Percentiles rank a stretch among this genome's conserved stretches.
These are phyloP conservation scores for Halotydeus destructor DNA, from an alignment of 1,140 invertebrate species.

Conservation along the genomic window DNA sequence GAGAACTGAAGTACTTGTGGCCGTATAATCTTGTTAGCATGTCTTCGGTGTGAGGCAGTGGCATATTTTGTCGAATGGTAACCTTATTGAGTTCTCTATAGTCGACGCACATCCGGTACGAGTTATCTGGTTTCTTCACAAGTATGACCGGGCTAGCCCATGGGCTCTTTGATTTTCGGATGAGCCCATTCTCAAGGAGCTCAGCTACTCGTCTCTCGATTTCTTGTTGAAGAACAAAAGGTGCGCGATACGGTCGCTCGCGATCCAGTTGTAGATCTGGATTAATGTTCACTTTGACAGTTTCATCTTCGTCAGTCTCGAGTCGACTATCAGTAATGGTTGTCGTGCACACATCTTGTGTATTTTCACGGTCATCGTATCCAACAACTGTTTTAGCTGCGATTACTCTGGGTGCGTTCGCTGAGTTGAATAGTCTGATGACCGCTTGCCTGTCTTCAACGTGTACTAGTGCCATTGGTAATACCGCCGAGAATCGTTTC, in stretches of 20 bases:
- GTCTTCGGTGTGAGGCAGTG: constrained; percentile 30
- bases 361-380: no score
- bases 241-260: constrained; percentile 5
- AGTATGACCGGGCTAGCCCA: constrained; percentile 28
- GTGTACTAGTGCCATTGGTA: no score
- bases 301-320: no score
- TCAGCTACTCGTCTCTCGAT: constrained; percentile 18
- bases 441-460: no score
- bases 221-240: background rate
- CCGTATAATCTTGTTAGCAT: constrained; percentile 21
- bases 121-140: constrained; percentile 26
- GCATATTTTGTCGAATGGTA: constrained; percentile 27
- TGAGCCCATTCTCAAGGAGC: constrained; percentile 21
- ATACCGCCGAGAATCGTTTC: no score
- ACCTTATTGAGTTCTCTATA: constrained; percentile 26
- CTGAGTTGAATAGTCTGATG: no score
- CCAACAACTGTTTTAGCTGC: no score
- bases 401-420: no score
- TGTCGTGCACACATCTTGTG: no score
- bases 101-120: constrained; percentile 26
- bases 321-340: no score
- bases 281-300: no score
- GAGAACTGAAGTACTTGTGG: constrained; percentile 22
- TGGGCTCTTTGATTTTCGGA: constrained; percentile 20
- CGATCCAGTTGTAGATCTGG: no score